A percentile compares a stretch with the other conserved stretches of the same genome.
Conservation (phyloP, 2,888 invertebrate species). For the Cerceris ruficornis region DNA sequence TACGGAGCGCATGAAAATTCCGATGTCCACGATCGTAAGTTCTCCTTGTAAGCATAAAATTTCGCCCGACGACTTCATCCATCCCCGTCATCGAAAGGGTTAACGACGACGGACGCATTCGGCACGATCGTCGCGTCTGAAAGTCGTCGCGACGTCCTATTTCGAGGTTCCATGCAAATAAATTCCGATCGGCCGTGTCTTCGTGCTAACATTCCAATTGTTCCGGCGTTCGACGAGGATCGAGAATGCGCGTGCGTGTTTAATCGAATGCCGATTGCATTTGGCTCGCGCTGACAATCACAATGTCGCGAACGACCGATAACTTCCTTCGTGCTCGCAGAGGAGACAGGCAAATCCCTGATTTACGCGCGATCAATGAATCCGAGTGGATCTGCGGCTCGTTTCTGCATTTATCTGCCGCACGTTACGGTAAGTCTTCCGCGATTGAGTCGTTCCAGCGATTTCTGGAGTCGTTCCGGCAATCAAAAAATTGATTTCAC, state of each 20-base stretch:
- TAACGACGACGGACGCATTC: neutral
- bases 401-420: too few relatives aligned
- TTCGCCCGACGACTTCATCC: neutral
- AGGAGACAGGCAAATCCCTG: neutral
- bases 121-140: neutral
- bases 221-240: conserved; percentile 7
- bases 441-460: too few relatives aligned
- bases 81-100: neutral
- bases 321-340: neutral
- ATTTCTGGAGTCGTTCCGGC: too few relatives aligned
- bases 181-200: neutral
- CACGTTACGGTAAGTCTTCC: too few relatives aligned
- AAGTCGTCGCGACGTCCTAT: neutral
- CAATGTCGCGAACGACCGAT: conserved; percentile 67
- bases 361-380: neutral
- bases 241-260: conserved; percentile 54
- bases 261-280: conserved; percentile 67
- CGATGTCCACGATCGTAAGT: too few relatives aligned
- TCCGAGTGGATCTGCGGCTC: too few relatives aligned
- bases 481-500: too few relatives aligned
- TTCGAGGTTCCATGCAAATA: conserved; percentile 12
- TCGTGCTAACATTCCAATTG: conserved; percentile 2
- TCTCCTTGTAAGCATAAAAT: too few relatives aligned
- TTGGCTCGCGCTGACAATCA: conserved; percentile 75
- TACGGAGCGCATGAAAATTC: too few relatives aligned